These are phyloP conservation scores for Thecocarcelia acutangulata DNA, from an alignment of 2,888 invertebrate species.

Conservation along the genomic window DNA sequence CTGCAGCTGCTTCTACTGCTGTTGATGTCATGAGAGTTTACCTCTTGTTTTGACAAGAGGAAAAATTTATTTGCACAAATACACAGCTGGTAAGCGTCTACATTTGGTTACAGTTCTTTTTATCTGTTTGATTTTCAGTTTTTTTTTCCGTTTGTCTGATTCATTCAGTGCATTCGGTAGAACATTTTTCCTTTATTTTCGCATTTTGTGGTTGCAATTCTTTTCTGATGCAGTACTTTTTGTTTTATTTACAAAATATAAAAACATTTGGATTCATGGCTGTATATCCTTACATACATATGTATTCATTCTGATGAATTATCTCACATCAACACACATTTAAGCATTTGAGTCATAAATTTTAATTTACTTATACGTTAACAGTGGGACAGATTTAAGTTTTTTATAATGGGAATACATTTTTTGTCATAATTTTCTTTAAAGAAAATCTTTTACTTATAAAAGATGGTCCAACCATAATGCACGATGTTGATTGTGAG, in stretches of 20 bases:
- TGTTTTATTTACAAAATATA: neutral
- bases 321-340: conserved; percentile 21
- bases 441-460: too few species aligned
- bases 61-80: conserved; percentile 13
- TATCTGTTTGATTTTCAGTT: neutral
- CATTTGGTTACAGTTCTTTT: conserved; percentile 1
- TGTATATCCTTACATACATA: neutral
- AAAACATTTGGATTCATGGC: too few species aligned
- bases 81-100: conserved; percentile 21
- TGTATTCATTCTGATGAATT: conserved; percentile 10
- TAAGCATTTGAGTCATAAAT: neutral
- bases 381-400: neutral
- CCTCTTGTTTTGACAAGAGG: neutral
- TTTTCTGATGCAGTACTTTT: neutral
- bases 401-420: too few species aligned
- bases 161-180: conserved; percentile 9
- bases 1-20: neutral
- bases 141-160: too few species aligned
- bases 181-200: conserved; percentile 47
- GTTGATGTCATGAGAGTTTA: conserved; percentile 29
- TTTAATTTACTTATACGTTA: neutral
- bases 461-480: too few species aligned
- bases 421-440: too few species aligned
- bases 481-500: too few species aligned
- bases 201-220: conserved; percentile 42